These are phyloP conservation scores for Labeo rohita DNA, from an alignment of 2,113 vertebrate species.

Conservation along the genomic window DNA sequence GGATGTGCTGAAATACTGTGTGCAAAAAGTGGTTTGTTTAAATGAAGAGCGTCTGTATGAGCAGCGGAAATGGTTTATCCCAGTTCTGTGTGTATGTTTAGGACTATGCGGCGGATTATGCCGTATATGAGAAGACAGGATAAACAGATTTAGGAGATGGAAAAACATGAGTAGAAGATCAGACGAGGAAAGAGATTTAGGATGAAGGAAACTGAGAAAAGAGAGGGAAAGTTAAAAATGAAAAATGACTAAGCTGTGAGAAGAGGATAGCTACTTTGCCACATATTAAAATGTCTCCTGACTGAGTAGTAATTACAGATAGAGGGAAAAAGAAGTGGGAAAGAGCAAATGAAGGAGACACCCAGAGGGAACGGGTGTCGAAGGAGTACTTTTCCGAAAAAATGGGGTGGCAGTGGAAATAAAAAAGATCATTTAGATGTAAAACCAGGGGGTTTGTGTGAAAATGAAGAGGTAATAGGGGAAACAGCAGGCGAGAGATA, in stretches of 20 bases:
- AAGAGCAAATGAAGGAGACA: constrained; percentile 16
- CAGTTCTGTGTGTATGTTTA: constrained; percentile 53
- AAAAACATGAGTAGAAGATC: constrained; percentile 54
- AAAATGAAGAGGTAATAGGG: constrained; percentile 44
- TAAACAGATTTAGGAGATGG: constrained; percentile 29
- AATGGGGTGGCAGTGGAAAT: constrained; percentile 42
- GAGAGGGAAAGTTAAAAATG: constrained; percentile 36
- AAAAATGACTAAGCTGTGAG: constrained; percentile 59
- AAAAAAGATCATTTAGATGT: constrained; percentile 30
- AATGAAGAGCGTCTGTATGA: constrained; percentile 4
- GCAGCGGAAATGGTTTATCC: background rate
- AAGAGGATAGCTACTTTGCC: constrained; percentile 22
- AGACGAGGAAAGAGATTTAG: constrained; percentile 36
- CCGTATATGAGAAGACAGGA: constrained; percentile 24
- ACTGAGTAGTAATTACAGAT: constrained; percentile 62
- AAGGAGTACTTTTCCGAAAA: constrained; percentile 9
- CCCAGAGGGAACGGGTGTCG: background rate
- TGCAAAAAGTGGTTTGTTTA: constrained; percentile 29
- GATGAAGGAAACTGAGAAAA: constrained; percentile 38
- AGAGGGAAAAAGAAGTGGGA: constrained; percentile 18
- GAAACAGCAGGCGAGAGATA: constrained; percentile 15
- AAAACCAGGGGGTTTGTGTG: background rate
- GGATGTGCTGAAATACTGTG: constrained; percentile 15
- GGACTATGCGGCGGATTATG: constrained; percentile 31
- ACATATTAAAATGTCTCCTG: constrained; percentile 59